phyloP scores from a whole-genome alignment of 1,140 invertebrate species.

The Ceratosolen fusciceps region DNA sequence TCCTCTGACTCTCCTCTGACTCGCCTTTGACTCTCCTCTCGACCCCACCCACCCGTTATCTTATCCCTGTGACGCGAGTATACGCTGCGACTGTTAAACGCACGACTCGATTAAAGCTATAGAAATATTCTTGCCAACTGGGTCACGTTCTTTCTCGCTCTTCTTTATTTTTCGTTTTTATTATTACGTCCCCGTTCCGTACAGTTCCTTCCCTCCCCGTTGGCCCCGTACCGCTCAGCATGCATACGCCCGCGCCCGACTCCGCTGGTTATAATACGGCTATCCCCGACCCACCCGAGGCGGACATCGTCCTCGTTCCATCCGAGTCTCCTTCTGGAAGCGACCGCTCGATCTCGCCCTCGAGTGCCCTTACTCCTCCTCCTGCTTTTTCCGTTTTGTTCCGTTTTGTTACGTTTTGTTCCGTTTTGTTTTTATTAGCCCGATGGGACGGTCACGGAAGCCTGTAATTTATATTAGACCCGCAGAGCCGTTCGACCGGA shows the following conservation, averaged over 20 bases:
- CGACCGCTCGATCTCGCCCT: conserved; percentile 14
- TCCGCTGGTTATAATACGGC: no score
- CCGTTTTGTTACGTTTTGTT: no score
- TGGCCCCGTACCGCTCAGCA: conserved; percentile 10
- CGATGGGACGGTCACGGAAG: not conserved
- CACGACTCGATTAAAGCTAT: conserved; percentile 45
- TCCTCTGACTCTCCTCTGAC: conserved; percentile 16
- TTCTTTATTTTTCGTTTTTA: not conserved
- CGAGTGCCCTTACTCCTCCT: conserved; percentile 37
- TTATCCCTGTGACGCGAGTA: conserved; percentile 40
- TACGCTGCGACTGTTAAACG: conserved; percentile 28
- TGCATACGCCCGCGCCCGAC: no score
- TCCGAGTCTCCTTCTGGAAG: not conserved
- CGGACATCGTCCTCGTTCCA: not conserved
- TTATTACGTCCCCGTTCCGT: not conserved
- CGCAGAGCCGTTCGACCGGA: no score
- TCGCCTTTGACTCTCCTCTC: conserved; percentile 29
- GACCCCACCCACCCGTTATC: no score
- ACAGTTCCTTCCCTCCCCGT: not conserved
- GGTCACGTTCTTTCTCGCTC: conserved; percentile 42
- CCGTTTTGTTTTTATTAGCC: conserved; percentile 15
- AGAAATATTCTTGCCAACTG: conserved; percentile 50
- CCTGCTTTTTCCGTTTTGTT: no score
- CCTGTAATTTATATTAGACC: conserved; percentile 26
- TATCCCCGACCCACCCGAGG: no score